These are phyloP conservation scores for Temnothorax unifasciatus DNA, from an alignment of 2,888 invertebrate species.

Conservation along the genomic window DNA sequence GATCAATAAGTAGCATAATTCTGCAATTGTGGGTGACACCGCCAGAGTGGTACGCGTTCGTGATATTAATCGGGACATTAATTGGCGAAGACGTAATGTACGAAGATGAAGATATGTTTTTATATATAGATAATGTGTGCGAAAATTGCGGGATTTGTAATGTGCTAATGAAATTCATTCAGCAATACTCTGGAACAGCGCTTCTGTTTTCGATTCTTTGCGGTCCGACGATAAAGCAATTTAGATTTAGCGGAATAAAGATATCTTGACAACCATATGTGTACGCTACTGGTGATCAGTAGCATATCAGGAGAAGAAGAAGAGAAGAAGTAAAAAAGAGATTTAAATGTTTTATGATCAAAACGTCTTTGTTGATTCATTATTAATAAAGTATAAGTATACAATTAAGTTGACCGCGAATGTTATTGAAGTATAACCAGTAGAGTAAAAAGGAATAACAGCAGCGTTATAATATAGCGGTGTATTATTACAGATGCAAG, in stretches of 20 bases:
- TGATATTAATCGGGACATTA: constrained; percentile 16
- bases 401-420: background rate
- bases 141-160: constrained; percentile 10
- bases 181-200: background rate
- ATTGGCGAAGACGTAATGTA: constrained; percentile 25
- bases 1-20: background rate
- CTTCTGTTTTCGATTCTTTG: background rate
- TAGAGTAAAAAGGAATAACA: constrained; percentile 16
- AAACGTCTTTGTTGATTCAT: constrained; percentile 9
- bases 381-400: constrained; percentile 22
- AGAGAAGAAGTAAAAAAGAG: constrained; percentile 1
- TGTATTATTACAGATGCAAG: background rate
- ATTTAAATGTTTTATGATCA: background rate
- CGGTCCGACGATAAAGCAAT: background rate
- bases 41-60: constrained; percentile 18
- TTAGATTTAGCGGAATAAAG: background rate
- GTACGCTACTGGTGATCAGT: constrained; percentile 2
- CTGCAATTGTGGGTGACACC: background rate
- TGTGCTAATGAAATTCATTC: constrained; percentile 18
- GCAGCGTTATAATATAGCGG: constrained; percentile 1
- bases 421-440: background rate
- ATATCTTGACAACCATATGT: constrained; percentile 1
- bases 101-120: constrained; percentile 41
- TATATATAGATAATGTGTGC: constrained; percentile 13
- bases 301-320: constrained; percentile 23